Conservation (phyloP, 1,140 invertebrate genomes). For the Zaprionus taronus region DNA sequence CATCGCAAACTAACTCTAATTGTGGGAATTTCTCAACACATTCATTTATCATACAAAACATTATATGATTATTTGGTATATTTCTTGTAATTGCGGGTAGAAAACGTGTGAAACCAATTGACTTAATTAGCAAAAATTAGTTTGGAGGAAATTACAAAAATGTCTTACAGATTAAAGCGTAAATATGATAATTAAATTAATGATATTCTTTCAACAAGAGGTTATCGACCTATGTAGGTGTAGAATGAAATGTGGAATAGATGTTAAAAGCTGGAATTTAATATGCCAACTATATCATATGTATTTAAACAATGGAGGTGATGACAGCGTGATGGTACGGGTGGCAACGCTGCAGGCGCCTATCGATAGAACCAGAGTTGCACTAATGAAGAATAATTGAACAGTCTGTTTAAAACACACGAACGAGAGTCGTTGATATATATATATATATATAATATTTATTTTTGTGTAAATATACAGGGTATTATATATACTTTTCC, state of each 20-base stretch:
- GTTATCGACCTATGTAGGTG: too few species aligned
- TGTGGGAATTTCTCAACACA: neutral
- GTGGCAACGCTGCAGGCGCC: too few species aligned
- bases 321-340: too few species aligned
- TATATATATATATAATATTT: too few species aligned
- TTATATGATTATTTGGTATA: neutral
- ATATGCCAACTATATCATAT: neutral
- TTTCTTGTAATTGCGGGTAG: neutral
- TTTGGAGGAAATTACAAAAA: neutral
- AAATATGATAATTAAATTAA: conserved; percentile 3
- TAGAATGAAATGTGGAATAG: too few species aligned
- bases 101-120: neutral
- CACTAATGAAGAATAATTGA: too few species aligned
- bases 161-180: neutral
- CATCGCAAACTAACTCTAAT: neutral
- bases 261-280: neutral
- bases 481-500: neutral
- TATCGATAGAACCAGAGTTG: too few species aligned
- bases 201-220: neutral
- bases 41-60: neutral
- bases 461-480: too few species aligned
- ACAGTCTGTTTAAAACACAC: too few species aligned
- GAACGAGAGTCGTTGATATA: too few species aligned
- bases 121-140: neutral
- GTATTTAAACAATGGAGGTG: too few species aligned